Evolutionary conservation across 2,888 invertebrate species (phyloP).

Genomic region (Spodoptera picta): DNA sequence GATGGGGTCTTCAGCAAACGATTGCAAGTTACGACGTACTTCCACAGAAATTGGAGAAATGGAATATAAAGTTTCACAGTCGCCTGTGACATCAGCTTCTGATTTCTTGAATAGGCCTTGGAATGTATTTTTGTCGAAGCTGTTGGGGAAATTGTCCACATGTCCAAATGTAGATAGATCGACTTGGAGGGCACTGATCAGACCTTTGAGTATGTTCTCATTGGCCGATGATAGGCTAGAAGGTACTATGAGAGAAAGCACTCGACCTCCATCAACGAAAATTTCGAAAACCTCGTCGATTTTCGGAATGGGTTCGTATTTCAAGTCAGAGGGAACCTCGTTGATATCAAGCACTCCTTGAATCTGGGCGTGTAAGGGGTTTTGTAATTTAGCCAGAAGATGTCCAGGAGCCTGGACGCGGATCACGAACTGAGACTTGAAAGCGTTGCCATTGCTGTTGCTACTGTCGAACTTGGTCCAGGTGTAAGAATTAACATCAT

Average conservation of each 20-base stretch:
- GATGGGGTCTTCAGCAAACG: conserved; percentile 86
- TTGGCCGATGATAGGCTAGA: conserved; percentile 87
- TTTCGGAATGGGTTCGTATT: conserved; percentile 86
- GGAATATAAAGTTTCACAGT: conserved; percentile 91
- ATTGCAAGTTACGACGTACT: conserved; percentile 51
- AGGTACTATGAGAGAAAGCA: conserved; percentile 88
- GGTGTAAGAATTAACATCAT: conserved; percentile 88
- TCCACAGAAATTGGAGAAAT: conserved; percentile 89
- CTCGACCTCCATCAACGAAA: conserved; percentile 88
- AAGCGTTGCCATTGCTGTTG: conserved; percentile 77
- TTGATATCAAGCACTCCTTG: conserved; percentile 79
- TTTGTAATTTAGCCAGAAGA: conserved; percentile 80
- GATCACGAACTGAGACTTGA: conserved; percentile 87
- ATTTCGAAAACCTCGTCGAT: conserved; percentile 90
- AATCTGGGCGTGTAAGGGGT: conserved; percentile 86
- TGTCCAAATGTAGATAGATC: conserved; percentile 89
- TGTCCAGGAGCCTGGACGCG: conserved; percentile 83
- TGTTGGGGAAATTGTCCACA: conserved; percentile 81
- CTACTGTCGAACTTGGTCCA: conserved; percentile 88
- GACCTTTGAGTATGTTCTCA: conserved; percentile 91
- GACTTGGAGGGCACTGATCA: conserved; percentile 91
- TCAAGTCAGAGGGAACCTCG: conserved; percentile 75
- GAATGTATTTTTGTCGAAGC: conserved; percentile 77
- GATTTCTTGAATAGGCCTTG: conserved; percentile 90
- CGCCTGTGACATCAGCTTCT: conserved; percentile 92